Percentiles rank a stretch among this genome's conserved stretches.
Evolutionary conservation across 2,888 invertebrate species (phyloP).

Genomic region (Abscondita cerata): DNA sequence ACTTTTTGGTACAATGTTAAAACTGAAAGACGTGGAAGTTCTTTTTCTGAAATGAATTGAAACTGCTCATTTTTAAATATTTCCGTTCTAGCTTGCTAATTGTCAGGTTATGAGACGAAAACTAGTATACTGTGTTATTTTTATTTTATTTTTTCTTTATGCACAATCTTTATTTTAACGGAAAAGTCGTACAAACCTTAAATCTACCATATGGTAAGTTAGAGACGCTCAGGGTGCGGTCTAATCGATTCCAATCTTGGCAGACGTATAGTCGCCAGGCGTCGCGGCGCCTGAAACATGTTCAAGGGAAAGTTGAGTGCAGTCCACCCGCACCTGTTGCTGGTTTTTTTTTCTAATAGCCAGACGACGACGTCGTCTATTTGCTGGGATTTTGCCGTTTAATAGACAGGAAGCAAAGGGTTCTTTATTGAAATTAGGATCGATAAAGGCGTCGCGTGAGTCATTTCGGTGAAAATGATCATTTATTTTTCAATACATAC

Average conservation of each 20-base stretch:
- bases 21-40: too few species aligned
- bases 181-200: too few species aligned
- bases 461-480: not conserved
- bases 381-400: not conserved
- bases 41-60: too few species aligned
- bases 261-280: slow-evolving; percentile 44
- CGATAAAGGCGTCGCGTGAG: not conserved
- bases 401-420: slow-evolving; percentile 4
- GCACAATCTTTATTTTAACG: too few species aligned
- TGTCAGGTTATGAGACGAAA: too few species aligned
- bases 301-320: slow-evolving; percentile 35
- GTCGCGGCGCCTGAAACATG: slow-evolving; percentile 39
- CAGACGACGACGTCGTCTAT: slow-evolving; percentile 4
- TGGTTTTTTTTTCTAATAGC: slow-evolving; percentile 4
- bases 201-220: slow-evolving; percentile 1
- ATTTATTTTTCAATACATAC: too few species aligned
- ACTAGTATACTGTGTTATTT: too few species aligned
- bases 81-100: too few species aligned
- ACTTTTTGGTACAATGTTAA: too few species aligned
- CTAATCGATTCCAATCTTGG: slow-evolving; percentile 44
- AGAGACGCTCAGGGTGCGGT: slow-evolving; percentile 36
- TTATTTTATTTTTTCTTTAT: too few species aligned
- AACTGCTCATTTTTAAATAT: too few species aligned
- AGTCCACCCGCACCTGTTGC: slow-evolving; percentile 43
- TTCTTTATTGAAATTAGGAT: not conserved